Percentiles rank a stretch among this genome's conserved stretches.
Evolutionary conservation across 2,113 vertebrate species (phyloP).

Genomic region (Aegotheles bennettii): DNA sequence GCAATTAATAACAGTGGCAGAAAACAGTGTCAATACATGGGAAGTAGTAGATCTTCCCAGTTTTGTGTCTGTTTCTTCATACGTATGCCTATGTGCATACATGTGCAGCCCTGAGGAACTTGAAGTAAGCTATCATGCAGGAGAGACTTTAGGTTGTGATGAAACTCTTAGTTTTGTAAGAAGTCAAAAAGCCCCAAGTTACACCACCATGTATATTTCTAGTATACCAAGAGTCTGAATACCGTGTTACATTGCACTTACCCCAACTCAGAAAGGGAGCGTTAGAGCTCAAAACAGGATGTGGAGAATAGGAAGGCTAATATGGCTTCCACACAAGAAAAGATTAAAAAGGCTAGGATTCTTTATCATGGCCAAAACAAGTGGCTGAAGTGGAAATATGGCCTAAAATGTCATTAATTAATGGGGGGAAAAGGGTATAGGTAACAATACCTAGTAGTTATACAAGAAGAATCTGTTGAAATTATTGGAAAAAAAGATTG

Average conservation of each 20-base stretch:
- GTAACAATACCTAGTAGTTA: background rate
- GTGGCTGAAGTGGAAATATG: background rate
- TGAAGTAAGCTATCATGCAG: background rate
- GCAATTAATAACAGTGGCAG: background rate
- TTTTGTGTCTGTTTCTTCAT: background rate
- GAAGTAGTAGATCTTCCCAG: background rate
- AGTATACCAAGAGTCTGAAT: background rate
- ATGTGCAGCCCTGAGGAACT: background rate
- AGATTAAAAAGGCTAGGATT: background rate
- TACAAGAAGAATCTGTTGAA: background rate
- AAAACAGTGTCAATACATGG: background rate
- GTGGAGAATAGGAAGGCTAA: background rate
- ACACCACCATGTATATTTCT: background rate
- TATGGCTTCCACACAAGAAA: background rate
- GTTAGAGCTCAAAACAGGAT: background rate
- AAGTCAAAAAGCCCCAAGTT: background rate
- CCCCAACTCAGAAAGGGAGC: background rate
- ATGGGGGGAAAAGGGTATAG: accelerated
- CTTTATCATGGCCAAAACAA: background rate
- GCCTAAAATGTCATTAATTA: background rate
- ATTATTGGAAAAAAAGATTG: background rate
- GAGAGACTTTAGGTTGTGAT: background rate
- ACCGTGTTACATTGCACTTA: background rate
- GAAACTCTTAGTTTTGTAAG: background rate
- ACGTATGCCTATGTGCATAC: background rate